Evolutionary conservation across 1,140 invertebrate genomes (phyloP).

Genomic region (Hestina assimilis): DNA sequence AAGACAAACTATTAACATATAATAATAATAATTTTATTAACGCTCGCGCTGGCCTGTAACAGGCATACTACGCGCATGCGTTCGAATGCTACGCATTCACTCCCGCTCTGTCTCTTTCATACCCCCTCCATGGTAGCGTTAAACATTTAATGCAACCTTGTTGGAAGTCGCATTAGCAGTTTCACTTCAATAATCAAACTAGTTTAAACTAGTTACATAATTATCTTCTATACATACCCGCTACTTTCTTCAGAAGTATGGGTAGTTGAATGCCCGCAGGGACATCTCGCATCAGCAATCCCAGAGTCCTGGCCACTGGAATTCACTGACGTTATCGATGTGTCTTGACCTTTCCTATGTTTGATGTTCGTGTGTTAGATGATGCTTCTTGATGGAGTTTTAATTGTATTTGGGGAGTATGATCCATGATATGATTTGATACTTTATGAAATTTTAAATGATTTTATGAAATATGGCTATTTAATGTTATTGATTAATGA

Average conservation of each 20-base stretch:
- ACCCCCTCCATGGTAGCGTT: too few relatives aligned
- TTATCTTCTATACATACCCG: constrained; percentile 75
- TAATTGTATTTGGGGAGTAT: background rate
- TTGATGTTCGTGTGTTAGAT: constrained; percentile 27
- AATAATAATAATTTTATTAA: too few relatives aligned
- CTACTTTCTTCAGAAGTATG: constrained; percentile 84
- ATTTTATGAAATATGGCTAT: background rate
- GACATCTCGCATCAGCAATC: constrained; percentile 82
- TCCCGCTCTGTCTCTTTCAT: too few relatives aligned
- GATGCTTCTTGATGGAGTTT: constrained; percentile 12
- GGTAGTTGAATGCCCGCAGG: constrained; percentile 83
- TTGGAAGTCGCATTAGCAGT: too few relatives aligned
- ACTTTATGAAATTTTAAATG: background rate
- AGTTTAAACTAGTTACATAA: background rate
- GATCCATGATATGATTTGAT: background rate
- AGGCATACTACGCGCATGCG: too few relatives aligned
- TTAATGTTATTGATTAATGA: background rate
- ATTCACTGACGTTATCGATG: constrained; percentile 86
- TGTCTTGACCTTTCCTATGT: constrained; percentile 78
- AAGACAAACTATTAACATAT: too few relatives aligned
- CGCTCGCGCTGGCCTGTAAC: too few relatives aligned
- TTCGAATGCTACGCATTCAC: too few relatives aligned
- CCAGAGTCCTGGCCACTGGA: constrained; percentile 90
- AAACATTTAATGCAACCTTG: too few relatives aligned
- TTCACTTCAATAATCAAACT: too few relatives aligned